These are phyloP conservation scores for Nycticebus coucang DNA, from an alignment of 2,113 vertebrate species.

Conservation along the genomic window DNA sequence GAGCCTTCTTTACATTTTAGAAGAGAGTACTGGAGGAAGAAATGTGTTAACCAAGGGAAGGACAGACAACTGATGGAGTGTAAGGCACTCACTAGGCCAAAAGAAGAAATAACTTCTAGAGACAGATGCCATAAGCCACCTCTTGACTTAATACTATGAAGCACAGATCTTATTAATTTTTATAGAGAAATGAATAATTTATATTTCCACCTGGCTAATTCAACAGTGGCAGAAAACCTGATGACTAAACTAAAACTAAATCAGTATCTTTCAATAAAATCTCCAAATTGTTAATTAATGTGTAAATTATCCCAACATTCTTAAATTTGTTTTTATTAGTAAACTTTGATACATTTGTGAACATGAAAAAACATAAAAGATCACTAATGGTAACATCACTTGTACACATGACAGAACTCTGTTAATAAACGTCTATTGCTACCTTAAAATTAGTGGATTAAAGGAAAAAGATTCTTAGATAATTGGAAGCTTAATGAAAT, in stretches of 20 bases:
- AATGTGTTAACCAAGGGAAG: neutral
- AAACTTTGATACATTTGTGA: neutral
- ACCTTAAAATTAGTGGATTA: neutral
- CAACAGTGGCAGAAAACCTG: neutral
- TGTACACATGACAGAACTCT: neutral
- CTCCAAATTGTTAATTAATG: neutral
- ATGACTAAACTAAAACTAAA: neutral
- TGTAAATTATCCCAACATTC: neutral
- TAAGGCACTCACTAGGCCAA: neutral
- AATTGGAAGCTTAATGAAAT: neutral
- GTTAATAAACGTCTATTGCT: neutral
- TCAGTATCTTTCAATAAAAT: neutral
- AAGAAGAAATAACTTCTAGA: neutral
- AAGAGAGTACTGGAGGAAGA: neutral
- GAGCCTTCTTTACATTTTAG: neutral
- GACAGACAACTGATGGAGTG: neutral
- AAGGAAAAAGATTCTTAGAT: neutral
- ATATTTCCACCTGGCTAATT: neutral
- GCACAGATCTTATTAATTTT: neutral
- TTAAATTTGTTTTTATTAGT: neutral
- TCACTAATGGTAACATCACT: fast-evolving
- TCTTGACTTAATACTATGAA: neutral
- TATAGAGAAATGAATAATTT: neutral
- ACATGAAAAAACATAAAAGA: neutral
- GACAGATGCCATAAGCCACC: neutral